Percentiles rank a stretch among this genome's conserved stretches.
These are phyloP conservation scores for Xiphorhynchus erythropygius DNA, from an alignment of 2,797 vertebrate genomes.

Conservation along the genomic window DNA sequence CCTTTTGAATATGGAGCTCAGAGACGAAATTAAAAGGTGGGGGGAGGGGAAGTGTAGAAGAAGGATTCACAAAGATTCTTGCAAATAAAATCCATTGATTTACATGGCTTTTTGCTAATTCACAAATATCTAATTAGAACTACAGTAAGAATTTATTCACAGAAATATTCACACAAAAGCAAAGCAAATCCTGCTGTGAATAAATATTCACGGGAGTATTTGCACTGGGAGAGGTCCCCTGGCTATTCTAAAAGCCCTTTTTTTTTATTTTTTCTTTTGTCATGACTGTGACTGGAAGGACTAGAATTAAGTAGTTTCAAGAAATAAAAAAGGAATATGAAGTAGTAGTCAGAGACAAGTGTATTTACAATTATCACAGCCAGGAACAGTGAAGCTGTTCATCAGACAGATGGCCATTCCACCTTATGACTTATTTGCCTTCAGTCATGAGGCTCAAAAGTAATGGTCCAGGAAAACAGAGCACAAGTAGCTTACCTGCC, in stretches of 20 bases:
- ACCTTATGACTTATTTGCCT: neutral
- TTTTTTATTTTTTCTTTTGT: neutral
- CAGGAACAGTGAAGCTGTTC: neutral
- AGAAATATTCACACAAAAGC: slow-evolving; percentile 20
- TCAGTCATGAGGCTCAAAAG: neutral
- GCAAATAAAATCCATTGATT: slow-evolving; percentile 46
- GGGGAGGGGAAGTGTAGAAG: neutral
- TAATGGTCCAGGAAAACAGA: neutral
- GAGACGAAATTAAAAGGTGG: neutral
- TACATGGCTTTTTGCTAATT: slow-evolving; percentile 12
- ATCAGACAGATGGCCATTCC: neutral
- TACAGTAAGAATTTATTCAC: slow-evolving; percentile 44
- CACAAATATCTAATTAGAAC: neutral
- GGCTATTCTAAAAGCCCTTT: slow-evolving; percentile 20
- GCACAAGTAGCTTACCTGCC: neutral
- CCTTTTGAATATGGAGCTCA: neutral
- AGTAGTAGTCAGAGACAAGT: neutral
- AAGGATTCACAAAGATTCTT: neutral
- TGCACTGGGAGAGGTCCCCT: slow-evolving; percentile 17
- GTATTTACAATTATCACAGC: neutral
- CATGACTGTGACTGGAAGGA: neutral
- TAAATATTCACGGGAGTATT: slow-evolving; percentile 58
- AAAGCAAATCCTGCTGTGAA: slow-evolving; percentile 49
- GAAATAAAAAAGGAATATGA: neutral
- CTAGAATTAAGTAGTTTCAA: slow-evolving; percentile 35